Evolutionary conservation across 2,113 vertebrate genomes (phyloP), one percentile per base, ranked within the genome.

Genomic region (Bubo bubo): DNA sequence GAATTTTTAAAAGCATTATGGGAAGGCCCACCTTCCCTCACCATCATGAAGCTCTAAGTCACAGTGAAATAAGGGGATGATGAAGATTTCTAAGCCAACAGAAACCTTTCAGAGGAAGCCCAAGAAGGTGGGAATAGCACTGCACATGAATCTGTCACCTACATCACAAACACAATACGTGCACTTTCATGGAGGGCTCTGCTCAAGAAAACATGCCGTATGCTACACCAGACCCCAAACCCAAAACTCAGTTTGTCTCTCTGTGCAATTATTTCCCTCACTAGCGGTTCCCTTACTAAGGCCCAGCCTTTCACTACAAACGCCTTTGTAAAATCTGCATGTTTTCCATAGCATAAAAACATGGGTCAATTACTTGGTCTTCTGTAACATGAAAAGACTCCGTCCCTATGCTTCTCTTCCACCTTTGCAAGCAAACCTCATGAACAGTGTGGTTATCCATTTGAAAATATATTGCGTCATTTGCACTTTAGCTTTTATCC

Each of bases 131-230:
- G 53, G 37, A 84, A 12, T 7, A n/a, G 14, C 17, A 5, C 62
- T 34, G 34, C 27, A 3, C 3, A 8, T 28, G 41, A 41, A 90
- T 41, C 35, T 71, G 35, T 5, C 56, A 32, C 22, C 35, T 60
- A 2, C 24, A 27, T 10, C 41, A 28, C 49, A 20, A 50, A 18
- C 0, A 8, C 50, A 45, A 3, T 3, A 8, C 0, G 0, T 20
- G 4, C 15, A 9, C 9, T 21, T 39, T 18, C 27, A 63, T 2
- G 11, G 43, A 43, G 16, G 4, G 23, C 39, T 45, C 58, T 80
- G 47, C 37, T 76, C 12, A 24, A 35, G 37, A 19, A 59, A 55
- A 79, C 0, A 0, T 20, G 39, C 32, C 15, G 8, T 39, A 13
- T 15, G 22, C 41, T 26, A 21, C 30, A 28, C 3, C 19, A 43